Evolutionary conservation across 1,140 invertebrate species (phyloP), one percentile per base, ranked within the genome.

Genomic region (Panagrolaimus sp.): DNA sequence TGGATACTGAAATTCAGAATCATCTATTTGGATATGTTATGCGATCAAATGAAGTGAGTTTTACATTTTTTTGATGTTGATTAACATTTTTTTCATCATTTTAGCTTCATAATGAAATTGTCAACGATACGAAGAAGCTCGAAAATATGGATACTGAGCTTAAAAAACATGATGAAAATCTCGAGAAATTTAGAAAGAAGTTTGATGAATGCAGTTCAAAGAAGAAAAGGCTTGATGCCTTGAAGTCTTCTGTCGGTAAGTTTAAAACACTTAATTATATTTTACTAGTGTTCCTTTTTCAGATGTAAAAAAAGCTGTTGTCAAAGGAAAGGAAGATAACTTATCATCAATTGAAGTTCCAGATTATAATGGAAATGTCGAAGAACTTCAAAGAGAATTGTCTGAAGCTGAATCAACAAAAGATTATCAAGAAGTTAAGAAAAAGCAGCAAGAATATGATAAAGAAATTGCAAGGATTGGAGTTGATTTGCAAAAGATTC

Each of bases 1-100:
- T 45, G 5, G 28, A 43, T 14, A 71, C 63, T 15, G 65, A 71
- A 14, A 28, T 75, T 47, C 63, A 75, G 38, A 17, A 46, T 14
- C 75, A 71, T 43, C 38, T 62, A 17, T 17, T 10, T 21, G 48
- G 12, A 8, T 72, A 72, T 69, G 69, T 48, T 21, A 45, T 73
- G 17, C 45, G 52, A n/a, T 10, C 43, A n/a, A 38, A 15, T 24
- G 44, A 72, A 15, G 52, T 58, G 5, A 4, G 52, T 28, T 58
- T n/a, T 1, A 10, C 9, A 4, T 8, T 4, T 15, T 52, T 0
- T 52, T 0, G 7, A 2, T 2, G 32, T 38, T 38, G 32, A 38
- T 2, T 38, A 38, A 38, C 32, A 2, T 38, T 38, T 38, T 38
- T 4, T 4, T 4, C 32, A 38, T 38, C 32, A 4, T 38, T 38